Percentiles rank a stretch among this genome's conserved stretches.
Evolutionary conservation across 2,113 vertebrate genomes (phyloP).

Genomic region (Aythya baeri): DNA sequence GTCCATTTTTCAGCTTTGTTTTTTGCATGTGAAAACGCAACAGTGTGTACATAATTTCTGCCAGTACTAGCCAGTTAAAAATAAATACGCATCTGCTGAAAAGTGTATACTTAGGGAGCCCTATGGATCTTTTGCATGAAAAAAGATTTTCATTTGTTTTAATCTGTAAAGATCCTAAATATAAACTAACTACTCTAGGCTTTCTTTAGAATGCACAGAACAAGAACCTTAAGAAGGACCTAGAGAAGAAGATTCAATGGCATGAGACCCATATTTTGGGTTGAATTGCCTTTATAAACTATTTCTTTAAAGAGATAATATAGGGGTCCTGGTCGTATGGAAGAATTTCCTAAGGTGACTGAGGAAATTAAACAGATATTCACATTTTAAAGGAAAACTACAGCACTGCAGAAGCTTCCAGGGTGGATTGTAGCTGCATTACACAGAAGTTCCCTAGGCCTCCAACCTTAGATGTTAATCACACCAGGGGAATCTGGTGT

Average conservation of each 20-base stretch:
- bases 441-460: too few relatives aligned
- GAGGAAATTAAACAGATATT: too few relatives aligned
- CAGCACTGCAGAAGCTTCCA: too few relatives aligned
- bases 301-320: background rate
- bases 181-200: background rate
- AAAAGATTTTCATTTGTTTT: background rate
- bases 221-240: background rate
- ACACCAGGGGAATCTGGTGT: too few relatives aligned
- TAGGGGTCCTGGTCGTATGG: background rate
- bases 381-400: too few relatives aligned
- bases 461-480: too few relatives aligned
- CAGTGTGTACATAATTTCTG: background rate
- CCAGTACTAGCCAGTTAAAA: background rate
- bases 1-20: background rate
- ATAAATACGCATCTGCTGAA: background rate
- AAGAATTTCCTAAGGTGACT: too few relatives aligned
- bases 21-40: background rate
- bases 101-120: background rate
- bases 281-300: background rate
- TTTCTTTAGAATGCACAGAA: background rate
- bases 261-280: background rate
- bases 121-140: background rate
- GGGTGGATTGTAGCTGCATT: too few relatives aligned
- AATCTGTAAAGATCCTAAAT: background rate
- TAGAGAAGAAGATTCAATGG: background rate